These are phyloP conservation scores for Anodontia alba DNA, from an alignment of 2,888 invertebrate genomes.

Conservation along the genomic window DNA sequence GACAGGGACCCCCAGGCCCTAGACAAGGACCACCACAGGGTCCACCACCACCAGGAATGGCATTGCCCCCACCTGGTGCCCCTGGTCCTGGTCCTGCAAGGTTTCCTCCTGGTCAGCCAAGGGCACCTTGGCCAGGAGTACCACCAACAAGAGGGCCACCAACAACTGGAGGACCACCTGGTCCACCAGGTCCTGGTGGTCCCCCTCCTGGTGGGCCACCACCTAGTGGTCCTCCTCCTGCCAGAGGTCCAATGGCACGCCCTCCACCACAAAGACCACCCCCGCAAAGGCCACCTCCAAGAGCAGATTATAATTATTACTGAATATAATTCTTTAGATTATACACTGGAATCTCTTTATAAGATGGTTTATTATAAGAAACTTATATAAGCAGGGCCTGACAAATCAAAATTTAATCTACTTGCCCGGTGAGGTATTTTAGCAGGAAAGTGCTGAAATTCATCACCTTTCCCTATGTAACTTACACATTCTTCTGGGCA, in stretches of 20 bases:
- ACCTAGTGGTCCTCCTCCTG: constrained; percentile 3
- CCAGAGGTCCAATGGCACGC: constrained; percentile 47
- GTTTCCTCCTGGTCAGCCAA: constrained; percentile 32
- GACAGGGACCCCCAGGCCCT: constrained; percentile 50
- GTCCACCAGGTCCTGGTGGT: constrained; percentile 45
- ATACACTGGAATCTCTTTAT: too few species aligned
- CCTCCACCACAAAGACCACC: constrained; percentile 41
- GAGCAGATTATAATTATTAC: constrained; percentile 69
- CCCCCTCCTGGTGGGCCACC: constrained; percentile 45
- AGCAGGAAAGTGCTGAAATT: too few species aligned
- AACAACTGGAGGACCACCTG: constrained; percentile 6
- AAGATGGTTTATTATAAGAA: too few species aligned
- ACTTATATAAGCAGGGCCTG: too few species aligned
- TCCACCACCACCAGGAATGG: constrained; percentile 51
- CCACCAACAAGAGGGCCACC: constrained; percentile 30
- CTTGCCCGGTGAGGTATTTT: too few species aligned
- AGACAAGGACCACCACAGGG: constrained; percentile 44
- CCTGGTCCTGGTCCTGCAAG: constrained; percentile 48
- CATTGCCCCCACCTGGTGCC: neutral
- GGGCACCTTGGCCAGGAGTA: neutral
- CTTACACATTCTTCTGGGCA: too few species aligned
- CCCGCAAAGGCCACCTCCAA: constrained; percentile 60
- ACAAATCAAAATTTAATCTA: too few species aligned
- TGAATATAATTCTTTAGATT: constrained; percentile 42
- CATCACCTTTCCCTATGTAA: too few species aligned